Base-by-base conservation (phyloP, 2,113 vertebrate species). In the Hyla sarda region DNA sequence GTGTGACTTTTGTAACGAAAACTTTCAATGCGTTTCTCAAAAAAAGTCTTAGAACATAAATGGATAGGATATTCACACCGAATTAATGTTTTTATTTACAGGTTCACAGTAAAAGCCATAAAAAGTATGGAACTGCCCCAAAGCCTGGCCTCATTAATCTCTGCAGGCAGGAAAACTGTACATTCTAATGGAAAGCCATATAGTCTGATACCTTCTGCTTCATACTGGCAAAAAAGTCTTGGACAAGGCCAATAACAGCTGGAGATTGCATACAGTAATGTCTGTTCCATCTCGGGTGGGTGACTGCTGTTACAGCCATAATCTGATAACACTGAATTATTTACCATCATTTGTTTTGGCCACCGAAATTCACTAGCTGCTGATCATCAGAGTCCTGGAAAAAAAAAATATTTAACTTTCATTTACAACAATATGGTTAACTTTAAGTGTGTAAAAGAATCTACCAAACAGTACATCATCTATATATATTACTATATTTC, bases 321-420 rank as follows among this genome's bases (percentile, higher is more conserved):
- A 34, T 78, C 52, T 52, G 8, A n/a, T 62, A n/a, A 10, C 21
- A n/a, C 32, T 14, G 4, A 9, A 81, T 30, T 25, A n/a, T 73
- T 81, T 23, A n/a, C 12, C 12, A 30, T 87, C 14, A 82, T 82
- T 86, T 82, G n/a, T 32, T 74, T 12, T 88, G 82, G 21, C 91
- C 90, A 77, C 91, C 89, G 0, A 84, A 85, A 32, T 87, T 88
- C 47, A 92, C 91, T 83, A 92, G 89, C 58, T 91, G 91, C 25
- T 90, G 92, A 30, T 93, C 92, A 0, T 92, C 92, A 0, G 88
- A 86, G 32, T 94, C 93, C 95, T 95, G 5, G 88, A 92, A 82
- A 52, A 8, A 87, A 69, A 60, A 69, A 34, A 11, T 30, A 65
- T 16, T n/a, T n/a, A n/a, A n/a, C 25, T 12, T 25, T 0, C 12